phyloP scores from a whole-genome alignment of 2,888 invertebrate genomes.

The Agonopterix heracliana region DNA sequence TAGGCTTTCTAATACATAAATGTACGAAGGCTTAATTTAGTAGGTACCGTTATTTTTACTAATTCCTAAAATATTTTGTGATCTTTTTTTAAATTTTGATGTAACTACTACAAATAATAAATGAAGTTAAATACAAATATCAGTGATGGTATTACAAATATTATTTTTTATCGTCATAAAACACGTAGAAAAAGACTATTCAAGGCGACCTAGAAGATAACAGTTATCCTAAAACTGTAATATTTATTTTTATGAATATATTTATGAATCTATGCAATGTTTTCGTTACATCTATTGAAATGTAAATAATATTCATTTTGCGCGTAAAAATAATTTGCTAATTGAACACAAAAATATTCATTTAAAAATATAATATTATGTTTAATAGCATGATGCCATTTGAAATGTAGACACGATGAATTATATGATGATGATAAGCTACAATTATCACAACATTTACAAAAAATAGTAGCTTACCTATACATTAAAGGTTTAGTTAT shows the following conservation, averaged over 20 bases:
- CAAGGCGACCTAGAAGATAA: constrained; percentile 7
- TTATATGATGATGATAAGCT: neutral
- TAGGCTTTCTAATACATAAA: constrained; percentile 46
- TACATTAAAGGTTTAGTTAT: neutral
- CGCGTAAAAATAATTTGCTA: constrained; percentile 2
- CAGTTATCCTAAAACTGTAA: neutral
- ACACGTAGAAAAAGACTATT: constrained; percentile 6
- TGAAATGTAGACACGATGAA: too few relatives aligned
- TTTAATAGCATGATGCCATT: too few relatives aligned
- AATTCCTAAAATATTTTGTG: neutral
- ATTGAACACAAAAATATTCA: neutral
- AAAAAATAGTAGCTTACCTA: constrained; percentile 24
- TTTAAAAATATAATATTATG: too few relatives aligned
- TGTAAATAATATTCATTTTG: constrained; percentile 12
- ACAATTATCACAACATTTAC: constrained; percentile 46
- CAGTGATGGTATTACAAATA: too few relatives aligned
- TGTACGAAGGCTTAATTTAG: constrained; percentile 52
- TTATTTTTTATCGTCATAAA: neutral
- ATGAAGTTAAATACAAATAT: too few relatives aligned
- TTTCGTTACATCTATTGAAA: constrained; percentile 9
- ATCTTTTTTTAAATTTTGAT: too few relatives aligned
- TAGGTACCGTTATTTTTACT: constrained; percentile 52
- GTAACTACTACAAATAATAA: too few relatives aligned
- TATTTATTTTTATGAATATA: neutral
- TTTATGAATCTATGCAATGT: constrained; percentile 3